A percentile compares a stretch with the other conserved stretches of the same genome.
Evolutionary conservation across 2,888 invertebrate genomes (phyloP).

Genomic region (Dioctria linearis): DNA sequence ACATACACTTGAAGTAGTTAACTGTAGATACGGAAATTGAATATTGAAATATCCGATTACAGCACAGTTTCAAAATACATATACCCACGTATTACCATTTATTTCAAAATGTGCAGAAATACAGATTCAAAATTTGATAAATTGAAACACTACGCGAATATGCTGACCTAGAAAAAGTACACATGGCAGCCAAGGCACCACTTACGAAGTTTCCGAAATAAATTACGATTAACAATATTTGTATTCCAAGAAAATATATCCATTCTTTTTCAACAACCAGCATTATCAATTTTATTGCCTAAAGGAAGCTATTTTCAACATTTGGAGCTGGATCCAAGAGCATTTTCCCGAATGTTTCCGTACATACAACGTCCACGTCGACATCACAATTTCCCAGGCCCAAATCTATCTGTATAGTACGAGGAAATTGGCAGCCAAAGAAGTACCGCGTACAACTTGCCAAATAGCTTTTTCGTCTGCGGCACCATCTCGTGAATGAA

Average conservation of each 20-base stretch:
- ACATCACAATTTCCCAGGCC: too few relatives aligned
- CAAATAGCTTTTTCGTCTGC: conserved; percentile 39
- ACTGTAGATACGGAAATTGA: too few relatives aligned
- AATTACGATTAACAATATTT: neutral
- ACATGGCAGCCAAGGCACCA: neutral
- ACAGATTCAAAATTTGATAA: neutral
- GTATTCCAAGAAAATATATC: conserved; percentile 4
- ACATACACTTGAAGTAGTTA: too few relatives aligned
- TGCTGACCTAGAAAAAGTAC: conserved; percentile 6
- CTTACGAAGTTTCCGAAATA: conserved; percentile 2
- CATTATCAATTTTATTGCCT: conserved; percentile 51
- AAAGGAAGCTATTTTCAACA: conserved; percentile 40
- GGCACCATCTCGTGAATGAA: conserved; percentile 10
- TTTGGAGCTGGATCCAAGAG: conserved; percentile 48
- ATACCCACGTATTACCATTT: too few relatives aligned
- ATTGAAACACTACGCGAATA: neutral
- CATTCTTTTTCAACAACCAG: conserved; percentile 31
- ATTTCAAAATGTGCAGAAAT: too few relatives aligned
- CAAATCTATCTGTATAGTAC: neutral
- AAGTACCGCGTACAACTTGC: conserved; percentile 30
- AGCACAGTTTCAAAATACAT: too few relatives aligned
- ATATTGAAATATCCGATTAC: too few relatives aligned
- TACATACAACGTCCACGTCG: conserved; percentile 32
- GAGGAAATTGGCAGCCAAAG: conserved; percentile 44
- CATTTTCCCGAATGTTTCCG: conserved; percentile 30